Evolutionary conservation across 53 echinoderm and acorn worm species (phyloP).

Genomic region (Henricia sp.): DNA sequence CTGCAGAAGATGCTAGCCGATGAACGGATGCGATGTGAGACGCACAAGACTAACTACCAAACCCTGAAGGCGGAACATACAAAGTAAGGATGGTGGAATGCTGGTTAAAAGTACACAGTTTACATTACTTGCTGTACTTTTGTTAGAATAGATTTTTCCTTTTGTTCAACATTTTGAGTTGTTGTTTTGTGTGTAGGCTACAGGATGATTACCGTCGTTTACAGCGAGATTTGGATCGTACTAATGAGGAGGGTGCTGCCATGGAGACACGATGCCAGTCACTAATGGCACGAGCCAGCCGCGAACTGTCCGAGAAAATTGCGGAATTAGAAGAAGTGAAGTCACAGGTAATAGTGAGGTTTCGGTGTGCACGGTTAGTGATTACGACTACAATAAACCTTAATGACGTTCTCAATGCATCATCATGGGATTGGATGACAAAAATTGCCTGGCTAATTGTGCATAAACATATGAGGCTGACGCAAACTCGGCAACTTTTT

Average conservation of each 20-base stretch:
- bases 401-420: too few relatives aligned
- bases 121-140: not conserved
- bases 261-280: constrained; percentile 81
- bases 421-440: not conserved
- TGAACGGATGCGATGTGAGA: constrained; percentile 96
- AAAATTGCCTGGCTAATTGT: too few relatives aligned
- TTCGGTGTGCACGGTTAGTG: too few relatives aligned
- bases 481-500: too few relatives aligned
- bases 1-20: constrained; percentile 99
- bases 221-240: constrained; percentile 75
- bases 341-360: constrained; percentile 87
- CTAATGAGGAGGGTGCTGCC: constrained; percentile 68
- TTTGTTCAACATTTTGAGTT: too few relatives aligned
- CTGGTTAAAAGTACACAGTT: not conserved
- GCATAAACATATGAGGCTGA: too few relatives aligned
- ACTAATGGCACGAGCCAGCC: constrained; percentile 73
- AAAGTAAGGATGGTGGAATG: constrained; percentile 64
- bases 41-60: constrained; percentile 99
- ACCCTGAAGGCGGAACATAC: constrained; percentile 97
- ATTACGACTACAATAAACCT: too few relatives aligned
- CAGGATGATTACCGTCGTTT: constrained; percentile 81
- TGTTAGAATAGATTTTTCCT: not conserved
- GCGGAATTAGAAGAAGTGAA: constrained; percentile 88
- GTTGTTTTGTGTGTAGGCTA: constrained; percentile 52
- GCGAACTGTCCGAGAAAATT: constrained; percentile 85